These are phyloP conservation scores for Geodia barretti DNA, from an alignment of 37 sponge, comb jelly and placozoan genomes.

Conservation along the genomic window DNA sequence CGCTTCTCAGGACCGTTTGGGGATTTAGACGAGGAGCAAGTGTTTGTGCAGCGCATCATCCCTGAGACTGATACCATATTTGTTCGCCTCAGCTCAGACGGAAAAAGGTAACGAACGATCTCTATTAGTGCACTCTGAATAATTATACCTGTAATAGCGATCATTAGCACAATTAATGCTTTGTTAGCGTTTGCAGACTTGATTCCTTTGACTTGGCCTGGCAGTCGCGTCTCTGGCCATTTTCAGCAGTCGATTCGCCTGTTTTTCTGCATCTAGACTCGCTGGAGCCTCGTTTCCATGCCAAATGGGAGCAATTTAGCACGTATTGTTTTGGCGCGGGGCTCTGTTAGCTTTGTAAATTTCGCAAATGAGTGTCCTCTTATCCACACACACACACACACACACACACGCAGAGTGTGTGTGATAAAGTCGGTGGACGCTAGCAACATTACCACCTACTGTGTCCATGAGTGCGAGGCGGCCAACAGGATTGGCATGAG, in stretches of 20 bases:
- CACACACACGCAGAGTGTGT: conserved; percentile 72
- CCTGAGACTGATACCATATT: conserved; percentile 83
- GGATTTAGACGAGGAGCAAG: conserved; percentile 89
- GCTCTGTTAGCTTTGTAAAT: too few relatives aligned
- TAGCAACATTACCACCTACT: conserved; percentile 84
- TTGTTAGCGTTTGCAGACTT: not conserved
- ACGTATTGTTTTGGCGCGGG: too few relatives aligned
- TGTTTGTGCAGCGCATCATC: conserved; percentile 90
- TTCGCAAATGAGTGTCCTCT: too few relatives aligned
- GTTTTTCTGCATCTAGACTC: too few relatives aligned
- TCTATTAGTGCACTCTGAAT: too few relatives aligned
- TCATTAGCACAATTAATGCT: too few relatives aligned
- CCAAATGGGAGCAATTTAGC: too few relatives aligned
- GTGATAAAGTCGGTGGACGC: conserved; percentile 89
- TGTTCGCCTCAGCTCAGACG: conserved; percentile 82
- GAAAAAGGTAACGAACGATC: conserved; percentile 70
- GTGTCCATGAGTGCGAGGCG: conserved; percentile 97
- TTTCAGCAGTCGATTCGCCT: too few relatives aligned
- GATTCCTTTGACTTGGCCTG: not conserved
- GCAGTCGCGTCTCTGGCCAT: conserved; percentile 5
- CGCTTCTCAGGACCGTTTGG: conserved; percentile 93
- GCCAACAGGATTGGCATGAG: conserved; percentile 82
- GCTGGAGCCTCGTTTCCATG: too few relatives aligned
- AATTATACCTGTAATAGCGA: too few relatives aligned
- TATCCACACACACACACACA: too few relatives aligned